A percentile compares a stretch with the other conserved stretches of the same genome.
Conservation (phyloP, 1,140 invertebrate genomes). For the Gonatopus flavifemur region DNA sequence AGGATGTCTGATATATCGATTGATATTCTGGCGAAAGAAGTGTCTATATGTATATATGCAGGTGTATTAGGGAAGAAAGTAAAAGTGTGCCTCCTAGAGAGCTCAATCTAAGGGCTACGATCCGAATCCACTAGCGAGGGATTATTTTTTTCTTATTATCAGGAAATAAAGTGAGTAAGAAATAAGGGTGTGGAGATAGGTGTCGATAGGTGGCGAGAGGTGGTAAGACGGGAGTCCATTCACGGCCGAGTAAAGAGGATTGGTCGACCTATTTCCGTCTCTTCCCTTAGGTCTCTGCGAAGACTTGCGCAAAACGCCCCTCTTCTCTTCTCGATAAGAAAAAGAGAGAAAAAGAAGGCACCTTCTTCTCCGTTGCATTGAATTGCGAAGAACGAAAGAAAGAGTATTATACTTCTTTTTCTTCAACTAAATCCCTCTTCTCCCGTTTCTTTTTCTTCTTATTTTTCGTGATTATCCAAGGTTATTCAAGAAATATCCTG, state of each 20-base stretch:
- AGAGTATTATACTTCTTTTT: no score
- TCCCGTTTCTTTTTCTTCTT: no score
- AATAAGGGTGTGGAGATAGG: slow-evolving; percentile 23
- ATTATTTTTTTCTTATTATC: slow-evolving; percentile 14
- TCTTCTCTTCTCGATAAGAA: slow-evolving; percentile 26
- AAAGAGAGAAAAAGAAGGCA: neutral
- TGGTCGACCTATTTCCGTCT: slow-evolving; percentile 35
- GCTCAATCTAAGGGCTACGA: slow-evolving; percentile 3
- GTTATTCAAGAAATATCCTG: slow-evolving; percentile 16
- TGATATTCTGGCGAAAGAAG: neutral
- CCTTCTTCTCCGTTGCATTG: neutral
- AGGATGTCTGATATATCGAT: neutral
- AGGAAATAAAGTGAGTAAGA: neutral
- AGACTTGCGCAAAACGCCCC: slow-evolving; percentile 24
- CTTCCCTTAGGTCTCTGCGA: slow-evolving; percentile 20
- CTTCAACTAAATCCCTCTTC: no score
- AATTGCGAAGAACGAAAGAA: no score
- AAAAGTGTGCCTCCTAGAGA: slow-evolving; percentile 5
- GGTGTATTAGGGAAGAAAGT: neutral
- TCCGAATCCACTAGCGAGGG: slow-evolving; percentile 11
- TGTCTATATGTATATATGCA: neutral
- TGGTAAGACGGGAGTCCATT: slow-evolving; percentile 14
- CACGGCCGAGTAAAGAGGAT: slow-evolving; percentile 30
- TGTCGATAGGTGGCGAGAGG: slow-evolving; percentile 22
- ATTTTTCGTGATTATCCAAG: no score